Conservation (phyloP, 1,140 invertebrate genomes). For the Cotesia glomerata region DNA sequence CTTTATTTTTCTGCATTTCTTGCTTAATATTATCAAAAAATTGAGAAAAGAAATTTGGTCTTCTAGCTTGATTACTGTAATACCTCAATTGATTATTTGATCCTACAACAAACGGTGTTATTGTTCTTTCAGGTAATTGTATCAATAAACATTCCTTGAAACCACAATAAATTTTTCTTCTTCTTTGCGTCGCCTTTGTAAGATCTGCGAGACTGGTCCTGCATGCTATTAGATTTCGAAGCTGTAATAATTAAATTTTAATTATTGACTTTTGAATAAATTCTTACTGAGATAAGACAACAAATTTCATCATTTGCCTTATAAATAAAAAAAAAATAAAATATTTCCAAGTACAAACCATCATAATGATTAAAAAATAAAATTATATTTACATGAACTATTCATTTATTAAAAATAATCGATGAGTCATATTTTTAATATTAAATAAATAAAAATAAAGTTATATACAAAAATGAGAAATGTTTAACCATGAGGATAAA, state of each 20-base stretch:
- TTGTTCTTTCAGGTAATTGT: constrained; percentile 4
- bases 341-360: too few species aligned
- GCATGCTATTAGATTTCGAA: constrained; percentile 46
- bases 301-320: too few species aligned
- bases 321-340: too few species aligned
- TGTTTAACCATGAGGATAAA: constrained; percentile 18
- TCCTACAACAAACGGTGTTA: constrained; percentile 7
- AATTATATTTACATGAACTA: too few species aligned
- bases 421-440: too few species aligned
- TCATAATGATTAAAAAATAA: too few species aligned
- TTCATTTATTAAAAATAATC: too few species aligned
- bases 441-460: neutral
- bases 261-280: neutral
- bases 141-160: constrained; percentile 29
- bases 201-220: constrained; percentile 37
- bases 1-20: constrained; percentile 95
- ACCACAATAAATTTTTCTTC: constrained; percentile 34
- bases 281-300: too few species aligned
- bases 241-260: constrained; percentile 33
- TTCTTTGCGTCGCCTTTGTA: constrained; percentile 28
- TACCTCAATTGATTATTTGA: constrained; percentile 46
- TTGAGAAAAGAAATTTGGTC: constrained; percentile 80
- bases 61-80: constrained; percentile 62
- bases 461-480: neutral
- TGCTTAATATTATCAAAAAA: constrained; percentile 93